Evolutionary conservation across 2,797 vertebrate species (phyloP).

Genomic region (Intellagama lesueurii): DNA sequence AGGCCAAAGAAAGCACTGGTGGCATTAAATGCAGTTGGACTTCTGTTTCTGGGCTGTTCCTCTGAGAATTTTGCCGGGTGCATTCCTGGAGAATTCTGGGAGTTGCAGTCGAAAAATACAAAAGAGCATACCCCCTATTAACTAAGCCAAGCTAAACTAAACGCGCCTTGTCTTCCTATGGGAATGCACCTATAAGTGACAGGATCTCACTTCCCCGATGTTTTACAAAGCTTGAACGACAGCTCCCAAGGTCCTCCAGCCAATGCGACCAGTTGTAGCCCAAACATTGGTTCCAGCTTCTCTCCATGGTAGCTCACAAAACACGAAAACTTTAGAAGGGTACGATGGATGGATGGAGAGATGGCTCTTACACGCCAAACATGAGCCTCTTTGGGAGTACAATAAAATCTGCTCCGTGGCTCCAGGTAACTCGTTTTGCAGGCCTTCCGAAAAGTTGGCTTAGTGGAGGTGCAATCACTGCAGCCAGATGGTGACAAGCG

Average conservation of each 20-base stretch:
- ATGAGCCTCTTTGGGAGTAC: background rate
- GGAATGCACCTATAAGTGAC: background rate
- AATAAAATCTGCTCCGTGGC: background rate
- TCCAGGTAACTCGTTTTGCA: constrained; percentile 1
- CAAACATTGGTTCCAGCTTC: too few species aligned
- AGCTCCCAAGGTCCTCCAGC: background rate
- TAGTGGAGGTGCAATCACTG: background rate
- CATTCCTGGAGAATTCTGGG: too few species aligned
- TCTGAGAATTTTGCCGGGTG: too few species aligned
- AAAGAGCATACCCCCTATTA: background rate
- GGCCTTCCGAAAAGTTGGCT: background rate
- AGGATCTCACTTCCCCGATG: background rate
- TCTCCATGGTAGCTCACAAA: too few species aligned
- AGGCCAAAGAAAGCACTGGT: too few species aligned
- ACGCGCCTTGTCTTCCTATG: background rate
- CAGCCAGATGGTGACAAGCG: background rate
- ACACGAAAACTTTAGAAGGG: too few species aligned
- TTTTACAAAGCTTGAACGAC: background rate
- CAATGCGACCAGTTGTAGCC: background rate
- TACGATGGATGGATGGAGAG: background rate
- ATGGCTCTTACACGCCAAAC: background rate
- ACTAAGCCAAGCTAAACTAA: background rate
- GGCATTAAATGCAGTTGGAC: too few species aligned
- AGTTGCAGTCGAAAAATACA: background rate
- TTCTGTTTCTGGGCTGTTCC: too few species aligned